phyloP scores from a whole-genome alignment of 2,888 invertebrate genomes.

The Halictus quadricinctus region DNA sequence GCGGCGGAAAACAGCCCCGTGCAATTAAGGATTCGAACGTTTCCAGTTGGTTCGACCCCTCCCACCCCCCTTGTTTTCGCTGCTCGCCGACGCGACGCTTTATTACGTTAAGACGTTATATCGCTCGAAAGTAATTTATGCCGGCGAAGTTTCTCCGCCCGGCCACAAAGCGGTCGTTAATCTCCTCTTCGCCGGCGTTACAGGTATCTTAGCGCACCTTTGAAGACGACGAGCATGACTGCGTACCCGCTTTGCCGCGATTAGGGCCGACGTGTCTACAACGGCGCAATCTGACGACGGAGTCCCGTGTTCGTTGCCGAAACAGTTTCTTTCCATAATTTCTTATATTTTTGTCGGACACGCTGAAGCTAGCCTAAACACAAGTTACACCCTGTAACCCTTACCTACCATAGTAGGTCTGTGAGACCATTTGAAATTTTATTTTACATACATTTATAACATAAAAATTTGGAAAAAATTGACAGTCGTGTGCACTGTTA shows the following conservation, averaged over 20 bases:
- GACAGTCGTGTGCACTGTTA: too few relatives aligned
- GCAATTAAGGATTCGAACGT: constrained; percentile 2
- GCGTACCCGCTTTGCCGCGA: not conserved
- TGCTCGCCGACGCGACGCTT: not conserved
- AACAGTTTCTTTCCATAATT: too few relatives aligned
- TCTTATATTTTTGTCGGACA: too few relatives aligned
- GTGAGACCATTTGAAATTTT: too few relatives aligned
- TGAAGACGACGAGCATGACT: too few relatives aligned
- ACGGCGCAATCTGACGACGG: not conserved
- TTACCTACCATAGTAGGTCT: too few relatives aligned
- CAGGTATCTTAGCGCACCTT: not conserved
- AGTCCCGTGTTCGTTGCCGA: too few relatives aligned
- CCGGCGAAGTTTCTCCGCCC: not conserved
- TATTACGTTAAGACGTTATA: constrained; percentile 12
- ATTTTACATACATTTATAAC: too few relatives aligned
- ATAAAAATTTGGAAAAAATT: too few relatives aligned
- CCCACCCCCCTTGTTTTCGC: not conserved
- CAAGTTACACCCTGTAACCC: too few relatives aligned
- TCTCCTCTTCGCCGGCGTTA: constrained; percentile 9
- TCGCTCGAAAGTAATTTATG: constrained; percentile 9
- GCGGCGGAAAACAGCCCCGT: not conserved
- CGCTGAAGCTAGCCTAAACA: too few relatives aligned
- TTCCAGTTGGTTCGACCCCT: not conserved
- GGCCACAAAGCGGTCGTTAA: constrained; percentile 7
- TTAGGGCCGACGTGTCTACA: not conserved